Percentiles rank a stretch among this genome's conserved stretches.
These are phyloP conservation scores for Rhaphigaster nebulosa DNA, from an alignment of 2,888 invertebrate genomes.

Conservation along the genomic window DNA sequence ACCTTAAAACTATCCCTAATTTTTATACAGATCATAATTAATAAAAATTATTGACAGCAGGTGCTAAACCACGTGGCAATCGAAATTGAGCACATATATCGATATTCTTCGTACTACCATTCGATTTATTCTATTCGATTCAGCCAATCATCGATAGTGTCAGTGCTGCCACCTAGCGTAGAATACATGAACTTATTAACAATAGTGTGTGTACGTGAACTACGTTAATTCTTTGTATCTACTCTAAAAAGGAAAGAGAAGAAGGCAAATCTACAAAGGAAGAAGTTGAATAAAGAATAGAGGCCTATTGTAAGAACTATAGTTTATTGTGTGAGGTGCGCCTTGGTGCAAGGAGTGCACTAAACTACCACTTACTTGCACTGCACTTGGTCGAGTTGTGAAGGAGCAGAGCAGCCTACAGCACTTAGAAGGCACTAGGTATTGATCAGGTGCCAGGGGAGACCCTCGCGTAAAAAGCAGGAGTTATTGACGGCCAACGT, in stretches of 20 bases:
- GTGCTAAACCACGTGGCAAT: neutral
- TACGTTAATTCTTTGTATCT: neutral
- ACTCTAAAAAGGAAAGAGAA: neutral
- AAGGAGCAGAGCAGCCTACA: constrained; percentile 21
- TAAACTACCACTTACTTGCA: constrained; percentile 51
- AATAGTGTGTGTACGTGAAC: neutral
- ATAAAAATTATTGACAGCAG: neutral
- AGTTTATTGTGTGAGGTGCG: constrained; percentile 19
- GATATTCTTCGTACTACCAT: neutral
- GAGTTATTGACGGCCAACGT: constrained; percentile 53
- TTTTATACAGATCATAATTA: neutral
- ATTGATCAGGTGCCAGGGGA: constrained; percentile 49
- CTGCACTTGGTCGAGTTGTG: constrained; percentile 38
- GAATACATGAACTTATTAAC: neutral
- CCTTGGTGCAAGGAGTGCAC: constrained; percentile 53
- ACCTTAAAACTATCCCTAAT: too few relatives aligned
- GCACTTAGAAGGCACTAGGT: constrained; percentile 29
- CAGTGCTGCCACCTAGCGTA: constrained; percentile 11
- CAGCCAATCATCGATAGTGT: neutral
- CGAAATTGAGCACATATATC: neutral
- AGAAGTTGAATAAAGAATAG: constrained; percentile 1
- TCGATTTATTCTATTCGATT: neutral
- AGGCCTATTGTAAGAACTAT: neutral
- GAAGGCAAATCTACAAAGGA: constrained; percentile 17
- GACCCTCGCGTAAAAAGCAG: constrained; percentile 53